Percentiles rank a stretch among this genome's conserved stretches.
These are phyloP conservation scores for Cettia cetti DNA, from an alignment of 2,113 vertebrate species.

Conservation along the genomic window DNA sequence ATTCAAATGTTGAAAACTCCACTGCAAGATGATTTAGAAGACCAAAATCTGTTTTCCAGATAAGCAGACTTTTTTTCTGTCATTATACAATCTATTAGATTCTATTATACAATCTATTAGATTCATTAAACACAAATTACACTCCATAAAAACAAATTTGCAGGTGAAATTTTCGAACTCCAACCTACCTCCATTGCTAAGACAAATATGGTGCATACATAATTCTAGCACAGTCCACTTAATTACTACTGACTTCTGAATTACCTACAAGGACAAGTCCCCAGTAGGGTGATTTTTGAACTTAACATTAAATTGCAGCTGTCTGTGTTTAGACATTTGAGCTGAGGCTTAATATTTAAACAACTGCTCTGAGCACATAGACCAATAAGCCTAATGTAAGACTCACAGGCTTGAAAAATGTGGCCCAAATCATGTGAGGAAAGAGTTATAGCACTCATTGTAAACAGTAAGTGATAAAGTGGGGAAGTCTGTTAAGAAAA, in stretches of 20 bases:
- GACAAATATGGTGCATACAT: not conserved
- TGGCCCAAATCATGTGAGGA: not conserved
- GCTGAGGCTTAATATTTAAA: not conserved
- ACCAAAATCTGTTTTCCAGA: slow-evolving; percentile 13
- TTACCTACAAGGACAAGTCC: not conserved
- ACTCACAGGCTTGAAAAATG: not conserved
- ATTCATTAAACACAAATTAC: slow-evolving; percentile 23
- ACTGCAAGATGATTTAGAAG: not conserved
- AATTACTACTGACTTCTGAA: not conserved
- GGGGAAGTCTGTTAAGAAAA: not conserved
- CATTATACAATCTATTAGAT: not conserved
- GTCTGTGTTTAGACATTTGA: not conserved
- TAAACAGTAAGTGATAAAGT: slow-evolving; percentile 32
- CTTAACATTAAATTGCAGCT: not conserved
- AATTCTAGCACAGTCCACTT: not conserved
- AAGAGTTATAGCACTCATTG: not conserved
- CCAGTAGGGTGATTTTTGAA: not conserved
- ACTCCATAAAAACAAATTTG: not conserved
- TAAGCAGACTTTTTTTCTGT: not conserved
- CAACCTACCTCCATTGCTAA: not conserved
- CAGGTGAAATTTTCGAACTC: not conserved
- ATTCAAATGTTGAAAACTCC: not conserved
- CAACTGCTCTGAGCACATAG: not conserved
- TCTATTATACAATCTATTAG: not conserved
- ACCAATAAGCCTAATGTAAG: not conserved